phyloP scores from a whole-genome alignment of 1,140 invertebrate genomes.

The Schmidtea mediterranea region DNA sequence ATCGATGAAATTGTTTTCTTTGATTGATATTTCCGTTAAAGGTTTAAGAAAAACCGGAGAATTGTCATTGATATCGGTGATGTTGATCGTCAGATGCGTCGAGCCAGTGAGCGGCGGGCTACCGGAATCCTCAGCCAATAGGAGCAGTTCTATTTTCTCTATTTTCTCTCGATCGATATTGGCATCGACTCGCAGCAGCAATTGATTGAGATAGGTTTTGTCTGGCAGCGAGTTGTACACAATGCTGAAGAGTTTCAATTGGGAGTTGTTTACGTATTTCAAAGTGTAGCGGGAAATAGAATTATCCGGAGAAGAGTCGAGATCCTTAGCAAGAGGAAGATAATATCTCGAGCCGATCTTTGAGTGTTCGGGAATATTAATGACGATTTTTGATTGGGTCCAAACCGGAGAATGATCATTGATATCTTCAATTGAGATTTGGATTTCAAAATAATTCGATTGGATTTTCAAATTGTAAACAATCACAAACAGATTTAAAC shows the following conservation, averaged over 20 bases:
- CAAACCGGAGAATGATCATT: background rate
- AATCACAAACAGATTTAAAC: no score
- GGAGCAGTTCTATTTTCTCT: no score
- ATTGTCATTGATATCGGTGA: slow-evolving; percentile 1
- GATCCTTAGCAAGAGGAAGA: background rate
- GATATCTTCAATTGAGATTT: background rate
- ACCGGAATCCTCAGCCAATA: no score
- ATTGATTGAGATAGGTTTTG: no score
- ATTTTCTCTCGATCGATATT: no score
- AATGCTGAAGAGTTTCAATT: no score
- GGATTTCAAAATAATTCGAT: no score
- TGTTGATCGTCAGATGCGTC: background rate
- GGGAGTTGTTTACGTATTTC: background rate
- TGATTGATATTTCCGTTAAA: background rate
- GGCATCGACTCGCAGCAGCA: no score
- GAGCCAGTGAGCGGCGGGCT: background rate
- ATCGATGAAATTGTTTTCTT: background rate
- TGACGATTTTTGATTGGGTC: background rate
- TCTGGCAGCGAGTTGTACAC: no score
- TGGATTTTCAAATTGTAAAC: no score
- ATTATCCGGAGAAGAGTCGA: background rate
- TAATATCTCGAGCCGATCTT: background rate
- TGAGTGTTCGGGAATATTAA: background rate
- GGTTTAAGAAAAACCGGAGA: background rate
- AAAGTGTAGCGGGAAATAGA: background rate